Conservation (phyloP, 2,113 vertebrate species). For the Alectura lathami region DNA sequence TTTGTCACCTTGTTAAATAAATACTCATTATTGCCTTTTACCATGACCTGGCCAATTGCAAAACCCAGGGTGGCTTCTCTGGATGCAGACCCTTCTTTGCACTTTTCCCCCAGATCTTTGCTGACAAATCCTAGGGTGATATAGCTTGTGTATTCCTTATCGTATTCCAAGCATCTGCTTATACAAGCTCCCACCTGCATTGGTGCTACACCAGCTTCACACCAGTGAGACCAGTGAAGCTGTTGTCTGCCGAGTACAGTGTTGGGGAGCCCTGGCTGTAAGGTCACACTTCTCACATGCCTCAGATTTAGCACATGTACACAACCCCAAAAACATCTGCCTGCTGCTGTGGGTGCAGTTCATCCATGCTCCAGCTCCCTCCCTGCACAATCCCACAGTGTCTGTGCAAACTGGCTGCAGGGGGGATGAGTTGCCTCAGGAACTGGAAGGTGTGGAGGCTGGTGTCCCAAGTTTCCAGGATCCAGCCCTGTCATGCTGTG, state of each 20-base stretch:
- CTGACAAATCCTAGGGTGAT: background rate
- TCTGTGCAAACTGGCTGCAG: background rate
- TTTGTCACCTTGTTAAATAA: background rate
- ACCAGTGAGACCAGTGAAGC: background rate
- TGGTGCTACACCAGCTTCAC: background rate
- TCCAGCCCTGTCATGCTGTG: background rate
- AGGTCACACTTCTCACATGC: background rate
- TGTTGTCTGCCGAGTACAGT: background rate
- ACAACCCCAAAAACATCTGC: accelerated
- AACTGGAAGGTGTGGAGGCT: background rate
- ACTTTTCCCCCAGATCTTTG: background rate
- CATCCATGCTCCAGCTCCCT: background rate
- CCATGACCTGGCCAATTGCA: accelerated
- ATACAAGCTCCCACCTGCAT: background rate
- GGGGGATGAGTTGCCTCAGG: accelerated
- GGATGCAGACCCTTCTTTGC: background rate
- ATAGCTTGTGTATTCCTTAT: background rate
- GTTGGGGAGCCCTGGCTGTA: background rate
- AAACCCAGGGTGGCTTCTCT: background rate
- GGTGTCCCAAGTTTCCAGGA: accelerated
- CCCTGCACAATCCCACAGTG: accelerated
- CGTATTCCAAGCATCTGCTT: background rate
- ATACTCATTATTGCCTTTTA: background rate
- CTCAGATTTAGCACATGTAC: background rate
- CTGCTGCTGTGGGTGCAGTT: background rate